Evolutionary conservation across 23 tunicate species (phyloP), one percentile per base, ranked within the genome.

Genomic region (Aplidium turbinatum): DNA sequence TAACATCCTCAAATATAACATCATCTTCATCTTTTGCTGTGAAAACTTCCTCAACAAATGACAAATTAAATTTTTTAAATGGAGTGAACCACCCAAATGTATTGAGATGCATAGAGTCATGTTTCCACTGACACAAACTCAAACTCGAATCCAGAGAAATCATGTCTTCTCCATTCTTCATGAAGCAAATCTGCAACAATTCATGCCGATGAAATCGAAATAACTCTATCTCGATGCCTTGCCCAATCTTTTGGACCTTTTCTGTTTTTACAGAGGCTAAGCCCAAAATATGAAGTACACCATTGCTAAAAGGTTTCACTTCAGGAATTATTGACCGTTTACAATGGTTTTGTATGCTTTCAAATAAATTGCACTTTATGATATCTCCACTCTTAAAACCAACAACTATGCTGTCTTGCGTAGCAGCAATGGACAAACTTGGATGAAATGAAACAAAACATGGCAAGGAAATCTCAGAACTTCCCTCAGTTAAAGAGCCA

Each of bases 1-100:
- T 27, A 16, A 40, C 73, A 68, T 87, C 94, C 39, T 80, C 86
- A 65, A 87, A 87, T 13, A 81, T 38, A 24, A 87, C 72, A 1
- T 51, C 66, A 35, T 87, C 94, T 25, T 64, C 61, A 20, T 48
- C 81, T 24, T 74, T 63, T 1, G 86, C 75, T 1, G 38, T 45
- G 62, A 87, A 36, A n/a, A 79, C 77, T 35, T 61, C 86, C 66
- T 87, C 94, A 22, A 40, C 70, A 48, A 76, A 68, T 1, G 80
- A 56, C 18, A 87, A 39, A 13, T 67, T 60, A 27, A 58, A 53
- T 35, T 87, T 87, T 47, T 77, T 79, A 57, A 24, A 80, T 53
- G 94, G 94, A 34, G 46, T 60, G 40, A 87, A 79, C 94, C 94
- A 87, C 3, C 84, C 81, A 68, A 74, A 79, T 21, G 71, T 75